A percentile compares a stretch with the other conserved stretches of the same genome.
These are phyloP conservation scores for Notoglanidium macrostoma DNA, from an alignment of 2,797 vertebrate genomes.

Conservation along the genomic window DNA sequence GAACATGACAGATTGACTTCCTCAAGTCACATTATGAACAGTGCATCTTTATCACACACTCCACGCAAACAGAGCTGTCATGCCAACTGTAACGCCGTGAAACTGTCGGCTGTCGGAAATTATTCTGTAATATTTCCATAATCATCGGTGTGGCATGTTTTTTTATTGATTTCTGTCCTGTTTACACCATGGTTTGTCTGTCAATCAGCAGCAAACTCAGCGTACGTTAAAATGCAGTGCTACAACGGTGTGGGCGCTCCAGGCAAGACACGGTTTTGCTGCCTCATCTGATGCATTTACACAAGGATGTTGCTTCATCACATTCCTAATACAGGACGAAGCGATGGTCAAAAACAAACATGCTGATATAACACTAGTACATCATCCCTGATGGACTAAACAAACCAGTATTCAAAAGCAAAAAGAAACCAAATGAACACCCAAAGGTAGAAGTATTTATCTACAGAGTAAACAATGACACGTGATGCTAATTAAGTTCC, in stretches of 20 bases:
- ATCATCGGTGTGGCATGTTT: neutral
- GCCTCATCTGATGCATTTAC: neutral
- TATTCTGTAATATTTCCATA: conserved; percentile 8
- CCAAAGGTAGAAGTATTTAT: neutral
- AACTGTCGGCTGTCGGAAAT: conserved; percentile 7
- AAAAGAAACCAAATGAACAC: neutral
- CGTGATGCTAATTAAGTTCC: neutral
- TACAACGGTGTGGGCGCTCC: neutral
- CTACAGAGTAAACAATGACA: neutral
- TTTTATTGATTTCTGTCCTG: conserved; percentile 19
- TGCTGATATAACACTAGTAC: neutral
- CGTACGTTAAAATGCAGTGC: neutral
- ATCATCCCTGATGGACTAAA: conserved; percentile 5
- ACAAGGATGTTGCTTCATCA: conserved; percentile 5
- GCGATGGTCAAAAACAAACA: neutral
- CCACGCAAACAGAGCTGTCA: neutral
- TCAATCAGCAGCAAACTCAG: conserved; percentile 2
- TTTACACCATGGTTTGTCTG: conserved; percentile 20
- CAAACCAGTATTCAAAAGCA: neutral
- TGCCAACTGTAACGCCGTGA: neutral
- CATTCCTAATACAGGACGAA: neutral
- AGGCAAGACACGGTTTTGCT: conserved; percentile 5
- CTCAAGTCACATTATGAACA: neutral
- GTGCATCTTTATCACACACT: neutral
- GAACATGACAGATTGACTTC: conserved; percentile 9